Conservation (phyloP, 2,113 vertebrate species). For the Scartelaos histophorus region DNA sequence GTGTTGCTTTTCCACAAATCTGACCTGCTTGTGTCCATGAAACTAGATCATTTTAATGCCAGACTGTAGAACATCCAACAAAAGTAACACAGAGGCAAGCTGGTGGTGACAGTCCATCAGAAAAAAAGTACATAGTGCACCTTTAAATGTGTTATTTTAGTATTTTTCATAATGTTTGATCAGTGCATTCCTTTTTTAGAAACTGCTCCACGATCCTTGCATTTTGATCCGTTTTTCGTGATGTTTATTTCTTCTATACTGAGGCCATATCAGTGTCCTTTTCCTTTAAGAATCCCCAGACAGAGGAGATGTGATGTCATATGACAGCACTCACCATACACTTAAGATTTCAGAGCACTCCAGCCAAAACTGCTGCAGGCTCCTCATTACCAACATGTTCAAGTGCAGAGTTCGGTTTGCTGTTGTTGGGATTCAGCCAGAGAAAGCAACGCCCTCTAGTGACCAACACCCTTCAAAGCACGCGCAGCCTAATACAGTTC, state of each 20-base stretch:
- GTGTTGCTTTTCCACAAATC: too few relatives aligned
- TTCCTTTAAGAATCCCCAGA: constrained; percentile 11
- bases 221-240: background rate
- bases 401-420: constrained; percentile 53
- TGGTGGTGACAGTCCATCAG: too few relatives aligned
- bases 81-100: too few relatives aligned
- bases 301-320: constrained; percentile 53
- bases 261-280: constrained; percentile 27
- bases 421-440: constrained; percentile 65
- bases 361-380: constrained; percentile 48
- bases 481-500: constrained; percentile 25
- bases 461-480: constrained; percentile 44
- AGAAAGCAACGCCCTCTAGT: constrained; percentile 65
- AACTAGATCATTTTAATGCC: too few relatives aligned
- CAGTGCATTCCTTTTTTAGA: background rate
- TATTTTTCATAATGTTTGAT: constrained; percentile 3
- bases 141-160: background rate
- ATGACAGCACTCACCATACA: constrained; percentile 50
- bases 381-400: constrained; percentile 54
- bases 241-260: constrained; percentile 4
- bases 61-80: too few relatives aligned
- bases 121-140: too few relatives aligned
- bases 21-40: too few relatives aligned
- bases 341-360: constrained; percentile 49
- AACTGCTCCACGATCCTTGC: background rate